Percentiles rank a stretch among this genome's conserved stretches.
These are phyloP conservation scores for Drosophila rubida DNA, from an alignment of 2,888 invertebrate species.

Conservation along the genomic window DNA sequence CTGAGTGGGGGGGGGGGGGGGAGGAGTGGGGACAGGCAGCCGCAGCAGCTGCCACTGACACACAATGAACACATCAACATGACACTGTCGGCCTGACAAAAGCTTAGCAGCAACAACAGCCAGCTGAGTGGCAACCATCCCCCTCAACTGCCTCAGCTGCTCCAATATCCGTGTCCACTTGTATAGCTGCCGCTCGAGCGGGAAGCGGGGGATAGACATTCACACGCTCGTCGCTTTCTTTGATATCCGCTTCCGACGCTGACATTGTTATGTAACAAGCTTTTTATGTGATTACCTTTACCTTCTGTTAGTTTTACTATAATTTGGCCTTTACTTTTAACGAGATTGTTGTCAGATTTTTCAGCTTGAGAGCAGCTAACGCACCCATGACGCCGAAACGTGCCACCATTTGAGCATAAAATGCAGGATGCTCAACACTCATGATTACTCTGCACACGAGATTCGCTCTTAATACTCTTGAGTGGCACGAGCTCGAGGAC, in stretches of 20 bases:
- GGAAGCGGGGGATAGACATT: conserved; percentile 48
- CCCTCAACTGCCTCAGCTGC: conserved; percentile 1
- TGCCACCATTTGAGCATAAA: conserved; percentile 49
- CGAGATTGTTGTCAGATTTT: conserved; percentile 77
- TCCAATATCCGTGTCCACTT: not conserved
- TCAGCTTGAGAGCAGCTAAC: conserved; percentile 36
- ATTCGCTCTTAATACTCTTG: not conserved
- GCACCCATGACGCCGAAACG: conserved; percentile 61
- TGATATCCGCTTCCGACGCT: conserved; percentile 72
- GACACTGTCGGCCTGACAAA: conserved; percentile 76
- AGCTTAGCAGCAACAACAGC: conserved; percentile 66
- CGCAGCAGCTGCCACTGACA: conserved; percentile 75
- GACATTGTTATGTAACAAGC: conserved; percentile 77
- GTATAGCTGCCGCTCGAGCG: not conserved
- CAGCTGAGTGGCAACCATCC: conserved; percentile 47
- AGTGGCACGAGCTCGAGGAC: conserved; percentile 11
- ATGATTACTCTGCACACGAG: conserved; percentile 17
- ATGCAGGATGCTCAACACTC: conserved; percentile 50
- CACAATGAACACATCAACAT: conserved; percentile 80
- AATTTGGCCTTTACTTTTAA: conserved; percentile 79
- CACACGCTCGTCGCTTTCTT: conserved; percentile 60
- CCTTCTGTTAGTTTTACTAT: conserved; percentile 79
- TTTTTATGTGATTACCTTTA: conserved; percentile 79
- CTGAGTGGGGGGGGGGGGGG: not conserved
- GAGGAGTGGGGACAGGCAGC: conserved; percentile 3